These are phyloP conservation scores for Lagorchestes hirsutus DNA, from an alignment of 2,797 vertebrate genomes.

Conservation along the genomic window DNA sequence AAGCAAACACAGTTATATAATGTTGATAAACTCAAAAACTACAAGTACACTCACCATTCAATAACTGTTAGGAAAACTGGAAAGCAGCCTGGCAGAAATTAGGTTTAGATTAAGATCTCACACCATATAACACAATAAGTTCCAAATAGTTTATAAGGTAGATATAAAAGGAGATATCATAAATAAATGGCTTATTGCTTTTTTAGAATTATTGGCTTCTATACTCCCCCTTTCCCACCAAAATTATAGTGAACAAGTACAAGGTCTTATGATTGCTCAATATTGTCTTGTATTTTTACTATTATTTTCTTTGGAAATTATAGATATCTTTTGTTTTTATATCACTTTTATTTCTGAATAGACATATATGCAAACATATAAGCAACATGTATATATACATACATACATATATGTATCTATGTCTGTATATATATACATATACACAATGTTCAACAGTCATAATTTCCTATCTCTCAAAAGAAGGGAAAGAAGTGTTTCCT, in stretches of 20 bases:
- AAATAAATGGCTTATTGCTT: background rate
- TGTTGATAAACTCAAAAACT: background rate
- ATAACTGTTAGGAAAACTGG: background rate
- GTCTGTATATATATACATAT: no score
- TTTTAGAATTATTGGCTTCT: background rate
- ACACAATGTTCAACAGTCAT: background rate
- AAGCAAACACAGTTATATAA: background rate
- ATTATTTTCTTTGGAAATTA: background rate
- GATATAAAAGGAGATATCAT: background rate
- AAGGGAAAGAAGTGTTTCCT: background rate
- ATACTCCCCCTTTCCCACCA: background rate
- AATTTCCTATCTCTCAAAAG: background rate
- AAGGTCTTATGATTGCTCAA: background rate
- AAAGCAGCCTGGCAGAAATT: background rate
- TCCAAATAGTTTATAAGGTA: background rate
- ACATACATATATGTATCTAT: no score
- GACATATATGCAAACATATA: background rate
- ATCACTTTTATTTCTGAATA: background rate
- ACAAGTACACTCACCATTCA: background rate
- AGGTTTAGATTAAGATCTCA: background rate
- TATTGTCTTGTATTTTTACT: background rate
- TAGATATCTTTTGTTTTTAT: background rate
- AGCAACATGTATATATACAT: background rate
- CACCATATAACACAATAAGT: background rate
- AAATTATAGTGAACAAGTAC: background rate